A percentile compares a stretch with the other conserved stretches of the same genome.
phyloP scores from a whole-genome alignment of 1,140 invertebrate genomes.

The Neoseiulus cucumeris region DNA sequence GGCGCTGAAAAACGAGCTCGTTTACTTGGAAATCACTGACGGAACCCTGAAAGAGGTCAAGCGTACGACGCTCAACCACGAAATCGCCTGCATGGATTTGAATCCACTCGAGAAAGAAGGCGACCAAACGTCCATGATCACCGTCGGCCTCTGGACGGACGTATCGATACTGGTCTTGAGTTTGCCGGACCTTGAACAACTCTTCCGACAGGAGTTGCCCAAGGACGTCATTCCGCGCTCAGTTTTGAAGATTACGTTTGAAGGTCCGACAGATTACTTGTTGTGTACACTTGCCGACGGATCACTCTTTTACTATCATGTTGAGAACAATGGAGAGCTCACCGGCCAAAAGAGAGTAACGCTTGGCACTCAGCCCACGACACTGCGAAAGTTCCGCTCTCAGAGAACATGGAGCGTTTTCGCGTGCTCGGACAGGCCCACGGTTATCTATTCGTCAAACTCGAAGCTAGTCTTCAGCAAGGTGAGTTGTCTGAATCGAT shows the following conservation, averaged over 20 bases:
- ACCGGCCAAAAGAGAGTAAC: conserved; percentile 76
- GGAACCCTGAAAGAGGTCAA: conserved; percentile 29
- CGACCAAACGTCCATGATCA: conserved; percentile 45
- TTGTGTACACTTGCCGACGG: conserved; percentile 89
- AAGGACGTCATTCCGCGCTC: conserved; percentile 85
- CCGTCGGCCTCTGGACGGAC: conserved; percentile 91
- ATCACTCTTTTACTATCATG: conserved; percentile 83
- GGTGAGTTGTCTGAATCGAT: conserved; percentile 15
- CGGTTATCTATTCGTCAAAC: conserved; percentile 96
- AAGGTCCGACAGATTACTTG: conserved; percentile 60
- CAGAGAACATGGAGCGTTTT: conserved; percentile 89
- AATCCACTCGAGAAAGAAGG: conserved; percentile 44
- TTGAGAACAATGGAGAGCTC: conserved; percentile 48
- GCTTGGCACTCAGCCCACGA: conserved; percentile 87
- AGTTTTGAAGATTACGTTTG: conserved; percentile 79
- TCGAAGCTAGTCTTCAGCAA: conserved; percentile 98
- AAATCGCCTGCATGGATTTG: conserved; percentile 89
- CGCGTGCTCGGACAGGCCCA: conserved; percentile 91
- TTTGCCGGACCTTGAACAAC: conserved; percentile 41
- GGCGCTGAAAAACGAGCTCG: conserved; percentile 67
- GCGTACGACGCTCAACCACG: conserved; percentile 53
- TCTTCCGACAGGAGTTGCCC: conserved; percentile 19
- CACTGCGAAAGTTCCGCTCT: conserved; percentile 71
- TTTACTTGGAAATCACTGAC: conserved; percentile 58
- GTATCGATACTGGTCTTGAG: conserved; percentile 69